Conservation (phyloP, 2,797 vertebrate species). For the Harpagifer antarcticus region DNA sequence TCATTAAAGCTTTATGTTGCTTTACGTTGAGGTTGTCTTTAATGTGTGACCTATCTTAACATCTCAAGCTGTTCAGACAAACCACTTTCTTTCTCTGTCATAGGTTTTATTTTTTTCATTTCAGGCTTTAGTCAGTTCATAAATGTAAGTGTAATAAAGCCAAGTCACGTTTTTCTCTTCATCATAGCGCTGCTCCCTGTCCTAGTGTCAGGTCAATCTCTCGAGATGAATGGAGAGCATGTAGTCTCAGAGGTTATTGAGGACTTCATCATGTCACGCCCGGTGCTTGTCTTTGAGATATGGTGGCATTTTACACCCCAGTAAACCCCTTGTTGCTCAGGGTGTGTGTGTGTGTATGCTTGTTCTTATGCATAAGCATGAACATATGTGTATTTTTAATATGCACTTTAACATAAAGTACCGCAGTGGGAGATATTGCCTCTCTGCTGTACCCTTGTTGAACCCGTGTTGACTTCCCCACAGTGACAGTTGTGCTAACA, state of each 20-base stretch:
- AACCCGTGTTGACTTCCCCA: conserved; percentile 26
- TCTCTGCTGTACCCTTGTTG: conserved; percentile 2
- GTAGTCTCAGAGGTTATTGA: neutral
- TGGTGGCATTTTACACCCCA: conserved; percentile 14
- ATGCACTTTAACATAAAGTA: conserved; percentile 23
- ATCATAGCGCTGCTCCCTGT: neutral
- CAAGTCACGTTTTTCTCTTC: neutral
- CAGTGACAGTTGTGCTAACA: conserved; percentile 42
- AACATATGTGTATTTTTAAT: conserved; percentile 37
- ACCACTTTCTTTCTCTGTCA: neutral
- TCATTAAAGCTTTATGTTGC: neutral
- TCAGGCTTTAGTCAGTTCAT: neutral
- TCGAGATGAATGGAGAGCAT: neutral
- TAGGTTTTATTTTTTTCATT: neutral
- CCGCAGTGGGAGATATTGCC: conserved; percentile 19
- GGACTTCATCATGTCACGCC: conserved; percentile 16
- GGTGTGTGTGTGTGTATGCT: neutral
- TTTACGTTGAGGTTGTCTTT: neutral
- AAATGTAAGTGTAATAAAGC: neutral
- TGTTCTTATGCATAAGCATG: conserved; percentile 24
- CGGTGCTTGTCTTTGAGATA: conserved; percentile 1
- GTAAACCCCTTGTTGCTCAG: conserved; percentile 15
- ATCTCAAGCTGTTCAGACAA: neutral
- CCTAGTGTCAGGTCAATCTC: neutral
- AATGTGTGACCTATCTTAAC: neutral